These are phyloP conservation scores for Aphidius colemani DNA, from an alignment of 2,888 invertebrate genomes.

Conservation along the genomic window DNA sequence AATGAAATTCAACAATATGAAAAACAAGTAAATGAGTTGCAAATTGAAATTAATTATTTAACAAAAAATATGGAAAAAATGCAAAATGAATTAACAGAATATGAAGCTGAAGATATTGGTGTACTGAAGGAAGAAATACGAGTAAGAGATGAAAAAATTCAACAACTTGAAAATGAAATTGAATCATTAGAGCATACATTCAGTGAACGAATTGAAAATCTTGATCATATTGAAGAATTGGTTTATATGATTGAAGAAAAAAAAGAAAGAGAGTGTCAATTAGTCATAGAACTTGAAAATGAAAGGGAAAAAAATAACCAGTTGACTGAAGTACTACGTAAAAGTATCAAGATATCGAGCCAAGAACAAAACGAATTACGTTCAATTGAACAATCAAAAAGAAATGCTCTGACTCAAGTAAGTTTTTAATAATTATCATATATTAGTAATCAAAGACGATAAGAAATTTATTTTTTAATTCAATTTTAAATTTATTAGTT, in stretches of 20 bases:
- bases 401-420: constrained; percentile 72
- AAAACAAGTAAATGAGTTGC: constrained; percentile 42
- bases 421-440: constrained; percentile 37
- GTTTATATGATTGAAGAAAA: constrained; percentile 47
- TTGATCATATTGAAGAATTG: constrained; percentile 51
- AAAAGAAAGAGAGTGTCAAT: constrained; percentile 64
- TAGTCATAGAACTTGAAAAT: constrained; percentile 57
- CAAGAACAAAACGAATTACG: constrained; percentile 64
- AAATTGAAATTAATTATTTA: constrained; percentile 39
- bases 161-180: constrained; percentile 48
- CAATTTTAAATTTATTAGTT: constrained; percentile 62
- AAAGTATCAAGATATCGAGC: constrained; percentile 75
- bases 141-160: constrained; percentile 45
- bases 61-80: constrained; percentile 39
- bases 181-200: constrained; percentile 51
- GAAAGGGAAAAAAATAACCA: constrained; percentile 70
- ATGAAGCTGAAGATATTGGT: constrained; percentile 45
- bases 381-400: constrained; percentile 67
- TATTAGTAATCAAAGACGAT: constrained; percentile 1
- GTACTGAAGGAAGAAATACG: constrained; percentile 49
- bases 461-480: constrained; percentile 16
- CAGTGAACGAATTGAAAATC: constrained; percentile 45
- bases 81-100: constrained; percentile 42
- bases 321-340: constrained; percentile 80
- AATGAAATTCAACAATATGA: constrained; percentile 45